Evolutionary conservation across 2,888 invertebrate genomes (phyloP).

Genomic region (Ceraclea dissimilis): DNA sequence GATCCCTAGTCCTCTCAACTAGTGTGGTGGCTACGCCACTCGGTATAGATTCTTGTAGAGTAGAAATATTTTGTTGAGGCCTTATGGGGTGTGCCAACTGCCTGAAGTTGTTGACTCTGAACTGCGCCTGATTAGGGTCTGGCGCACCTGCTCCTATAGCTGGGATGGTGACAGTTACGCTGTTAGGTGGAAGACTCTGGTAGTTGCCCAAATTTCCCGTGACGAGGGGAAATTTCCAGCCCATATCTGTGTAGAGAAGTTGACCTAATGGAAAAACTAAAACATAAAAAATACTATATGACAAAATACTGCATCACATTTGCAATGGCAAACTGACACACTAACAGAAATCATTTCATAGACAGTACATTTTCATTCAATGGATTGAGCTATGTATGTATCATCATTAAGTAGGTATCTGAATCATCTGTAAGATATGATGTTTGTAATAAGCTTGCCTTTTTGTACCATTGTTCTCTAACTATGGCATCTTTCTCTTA

Average conservation of each 20-base stretch:
- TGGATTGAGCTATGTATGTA: too few species aligned
- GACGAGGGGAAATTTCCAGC: conserved; percentile 41
- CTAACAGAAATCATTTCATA: too few species aligned
- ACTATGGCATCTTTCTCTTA: too few species aligned
- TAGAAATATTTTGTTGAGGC: conserved; percentile 1
- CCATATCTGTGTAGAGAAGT: conserved; percentile 48
- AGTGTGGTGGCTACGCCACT: conserved; percentile 50
- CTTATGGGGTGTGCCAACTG: conserved; percentile 34
- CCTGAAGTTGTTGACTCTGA: conserved; percentile 40
- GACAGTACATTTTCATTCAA: too few species aligned
- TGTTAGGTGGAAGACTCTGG: conserved; percentile 17
- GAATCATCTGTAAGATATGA: too few species aligned
- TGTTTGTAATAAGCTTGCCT: too few species aligned
- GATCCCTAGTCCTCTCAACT: conserved; percentile 56
- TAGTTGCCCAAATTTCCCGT: conserved; percentile 26
- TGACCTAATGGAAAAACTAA: conserved; percentile 38
- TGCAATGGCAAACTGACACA: too few species aligned
- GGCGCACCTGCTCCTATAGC: conserved; percentile 38
- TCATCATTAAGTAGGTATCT: too few species aligned
- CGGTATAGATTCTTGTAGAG: conserved; percentile 28
- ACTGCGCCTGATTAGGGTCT: conserved; percentile 35
- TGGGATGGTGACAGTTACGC: conserved; percentile 15
- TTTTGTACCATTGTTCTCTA: too few species aligned
- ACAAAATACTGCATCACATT: neutral
- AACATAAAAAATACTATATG: conserved; percentile 15